Evolutionary conservation across 2,113 vertebrate species (phyloP).

Genomic region (Odocoileus hemionus): DNA sequence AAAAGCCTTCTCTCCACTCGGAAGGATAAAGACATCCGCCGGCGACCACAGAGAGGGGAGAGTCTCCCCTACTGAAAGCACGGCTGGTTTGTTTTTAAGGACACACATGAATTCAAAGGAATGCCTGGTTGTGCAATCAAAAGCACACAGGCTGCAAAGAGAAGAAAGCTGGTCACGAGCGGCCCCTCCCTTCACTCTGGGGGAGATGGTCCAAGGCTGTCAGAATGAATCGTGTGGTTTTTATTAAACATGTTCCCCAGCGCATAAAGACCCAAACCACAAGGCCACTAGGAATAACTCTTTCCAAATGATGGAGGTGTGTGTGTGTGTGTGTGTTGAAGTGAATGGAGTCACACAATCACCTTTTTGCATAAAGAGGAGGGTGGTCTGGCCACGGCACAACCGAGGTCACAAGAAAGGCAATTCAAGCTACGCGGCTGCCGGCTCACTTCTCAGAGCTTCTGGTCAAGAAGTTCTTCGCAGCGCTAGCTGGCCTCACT

Average conservation of each 20-base stretch:
- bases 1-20: no score
- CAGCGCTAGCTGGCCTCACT: neutral
- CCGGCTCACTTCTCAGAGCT: neutral
- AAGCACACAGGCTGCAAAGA: slow-evolving; percentile 54
- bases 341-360: neutral
- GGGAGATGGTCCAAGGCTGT: slow-evolving; percentile 36
- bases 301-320: neutral
- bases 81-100: slow-evolving; percentile 12
- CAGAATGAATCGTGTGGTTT: slow-evolving; percentile 39
- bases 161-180: slow-evolving; percentile 45
- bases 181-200: neutral
- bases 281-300: neutral
- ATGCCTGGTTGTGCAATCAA: slow-evolving; percentile 50
- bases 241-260: neutral
- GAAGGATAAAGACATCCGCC: neutral
- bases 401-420: neutral
- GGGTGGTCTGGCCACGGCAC: neutral
- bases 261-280: neutral
- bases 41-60: neutral
- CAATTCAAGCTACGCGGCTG: neutral
- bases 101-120: slow-evolving; percentile 60
- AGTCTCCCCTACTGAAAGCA: neutral
- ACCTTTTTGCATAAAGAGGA: neutral
- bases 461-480: neutral
- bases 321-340: neutral